Evolutionary conservation across 2,888 invertebrate species (phyloP).

Genomic region (Unio pictorum): DNA sequence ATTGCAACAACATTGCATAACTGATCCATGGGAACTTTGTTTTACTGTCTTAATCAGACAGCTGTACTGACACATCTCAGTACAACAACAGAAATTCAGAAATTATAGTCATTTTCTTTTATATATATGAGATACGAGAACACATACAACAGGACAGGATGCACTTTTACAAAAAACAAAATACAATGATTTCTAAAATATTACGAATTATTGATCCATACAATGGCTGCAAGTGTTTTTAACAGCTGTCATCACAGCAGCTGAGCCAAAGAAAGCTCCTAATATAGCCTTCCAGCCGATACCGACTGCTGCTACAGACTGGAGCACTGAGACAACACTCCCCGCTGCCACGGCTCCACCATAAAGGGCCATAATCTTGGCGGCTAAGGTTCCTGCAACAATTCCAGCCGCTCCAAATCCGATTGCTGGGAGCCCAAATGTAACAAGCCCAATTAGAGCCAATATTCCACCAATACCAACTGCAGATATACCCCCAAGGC

Average conservation of each 20-base stretch:
- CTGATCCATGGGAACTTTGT: too few relatives aligned
- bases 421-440: neutral
- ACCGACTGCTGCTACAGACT: neutral
- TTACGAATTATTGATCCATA: too few relatives aligned
- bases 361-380: conserved; percentile 1
- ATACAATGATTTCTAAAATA: too few relatives aligned
- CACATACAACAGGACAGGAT: too few relatives aligned
- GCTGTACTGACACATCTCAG: too few relatives aligned
- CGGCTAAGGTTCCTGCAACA: neutral
- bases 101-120: too few relatives aligned
- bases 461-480: conserved; percentile 1
- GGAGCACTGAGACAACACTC: neutral
- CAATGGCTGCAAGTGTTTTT: neutral
- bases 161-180: too few relatives aligned
- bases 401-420: conserved; percentile 3
- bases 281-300: conserved; percentile 1
- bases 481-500: conserved; percentile 2
- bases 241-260: neutral
- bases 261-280: neutral
- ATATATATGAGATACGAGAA: too few relatives aligned
- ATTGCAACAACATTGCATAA: too few relatives aligned
- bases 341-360: neutral
- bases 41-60: too few relatives aligned
- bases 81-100: too few relatives aligned
- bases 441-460: neutral